Conservation (phyloP, 2,888 invertebrate species). For the Drosophila emarginata region DNA sequence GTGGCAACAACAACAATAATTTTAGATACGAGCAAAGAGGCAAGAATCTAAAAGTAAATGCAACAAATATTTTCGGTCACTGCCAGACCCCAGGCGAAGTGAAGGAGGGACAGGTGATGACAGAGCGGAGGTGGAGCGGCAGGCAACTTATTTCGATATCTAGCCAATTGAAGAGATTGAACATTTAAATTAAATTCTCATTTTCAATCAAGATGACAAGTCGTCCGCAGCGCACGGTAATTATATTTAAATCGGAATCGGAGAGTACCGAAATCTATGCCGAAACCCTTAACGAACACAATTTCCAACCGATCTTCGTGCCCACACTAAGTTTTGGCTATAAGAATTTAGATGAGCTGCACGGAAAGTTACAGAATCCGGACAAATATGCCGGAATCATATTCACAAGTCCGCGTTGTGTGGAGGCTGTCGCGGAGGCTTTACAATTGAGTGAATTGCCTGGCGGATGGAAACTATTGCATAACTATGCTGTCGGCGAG, state of each 20-base stretch:
- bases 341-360: conserved; percentile 83
- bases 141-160: conserved; percentile 10
- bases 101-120: conserved; percentile 3
- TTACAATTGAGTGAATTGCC: conserved; percentile 81
- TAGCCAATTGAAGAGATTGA: conserved; percentile 13
- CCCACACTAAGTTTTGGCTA: conserved; percentile 84
- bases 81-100: conserved; percentile 9
- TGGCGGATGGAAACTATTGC: conserved; percentile 82
- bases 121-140: background rate
- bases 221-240: conserved; percentile 73
- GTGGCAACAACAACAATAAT: conserved; percentile 1
- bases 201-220: conserved; percentile 47
- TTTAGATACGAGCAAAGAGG: background rate
- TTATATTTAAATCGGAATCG: conserved; percentile 82
- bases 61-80: conserved; percentile 27
- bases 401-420: conserved; percentile 85
- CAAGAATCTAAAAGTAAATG: conserved; percentile 36
- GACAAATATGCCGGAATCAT: conserved; percentile 83
- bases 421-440: conserved; percentile 83
- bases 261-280: conserved; percentile 83
- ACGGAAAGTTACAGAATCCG: conserved; percentile 81
- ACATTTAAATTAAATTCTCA: conserved; percentile 1
- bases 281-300: conserved; percentile 81
- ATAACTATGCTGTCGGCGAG: conserved; percentile 84
- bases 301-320: conserved; percentile 83